Evolutionary conservation across 2,888 invertebrate species (phyloP).

Genomic region (Noctua janthina): DNA sequence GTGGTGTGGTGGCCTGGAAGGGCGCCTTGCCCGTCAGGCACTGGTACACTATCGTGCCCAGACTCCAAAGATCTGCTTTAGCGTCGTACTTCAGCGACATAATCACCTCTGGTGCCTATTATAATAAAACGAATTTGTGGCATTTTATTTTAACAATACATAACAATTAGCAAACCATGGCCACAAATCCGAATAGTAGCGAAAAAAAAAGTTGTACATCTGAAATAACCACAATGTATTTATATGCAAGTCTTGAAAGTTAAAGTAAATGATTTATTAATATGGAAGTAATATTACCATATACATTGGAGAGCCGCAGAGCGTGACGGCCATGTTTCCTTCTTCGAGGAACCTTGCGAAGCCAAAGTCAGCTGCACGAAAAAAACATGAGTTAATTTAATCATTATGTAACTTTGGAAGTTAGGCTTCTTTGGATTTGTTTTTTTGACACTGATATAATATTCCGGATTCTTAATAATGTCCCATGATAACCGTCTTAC

Average conservation of each 20-base stretch:
- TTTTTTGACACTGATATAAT: conserved; percentile 1
- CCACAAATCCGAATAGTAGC: background rate
- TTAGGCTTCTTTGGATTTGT: background rate
- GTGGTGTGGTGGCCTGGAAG: conserved; percentile 99
- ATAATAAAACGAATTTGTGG: background rate
- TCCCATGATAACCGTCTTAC: conserved; percentile 1
- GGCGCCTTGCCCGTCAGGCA: conserved; percentile 99
- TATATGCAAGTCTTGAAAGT: conserved; percentile 10
- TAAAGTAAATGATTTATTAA: conserved; percentile 10
- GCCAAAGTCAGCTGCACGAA: conserved; percentile 97
- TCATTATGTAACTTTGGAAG: conserved; percentile 18
- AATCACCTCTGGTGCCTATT: conserved; percentile 98
- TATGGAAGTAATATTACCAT: conserved; percentile 93
- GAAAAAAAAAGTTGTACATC: background rate
- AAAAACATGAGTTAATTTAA: conserved; percentile 34
- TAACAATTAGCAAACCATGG: background rate
- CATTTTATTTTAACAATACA: background rate
- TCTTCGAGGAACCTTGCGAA: conserved; percentile 99
- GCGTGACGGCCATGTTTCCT: conserved; percentile 99
- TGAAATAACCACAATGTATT: conserved; percentile 1
- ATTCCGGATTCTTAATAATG: conserved; percentile 5
- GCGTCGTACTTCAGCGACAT: conserved; percentile 99
- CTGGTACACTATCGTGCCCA: conserved; percentile 99
- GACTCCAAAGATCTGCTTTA: conserved; percentile 99
- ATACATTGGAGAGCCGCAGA: conserved; percentile 99